Conservation (phyloP, 1,140 invertebrate genomes). For the Chelonus insularis region DNA sequence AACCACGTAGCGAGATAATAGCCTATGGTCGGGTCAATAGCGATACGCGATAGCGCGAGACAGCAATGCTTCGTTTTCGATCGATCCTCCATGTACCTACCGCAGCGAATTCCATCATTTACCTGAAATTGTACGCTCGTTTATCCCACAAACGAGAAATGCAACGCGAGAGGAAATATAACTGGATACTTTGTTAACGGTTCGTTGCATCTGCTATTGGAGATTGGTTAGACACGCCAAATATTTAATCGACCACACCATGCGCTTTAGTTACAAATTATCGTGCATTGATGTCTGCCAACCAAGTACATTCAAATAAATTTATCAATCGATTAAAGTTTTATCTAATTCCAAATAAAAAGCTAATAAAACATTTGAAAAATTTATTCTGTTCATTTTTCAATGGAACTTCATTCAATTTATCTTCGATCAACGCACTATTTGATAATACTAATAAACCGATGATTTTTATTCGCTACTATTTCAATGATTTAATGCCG, state of each 20-base stretch:
- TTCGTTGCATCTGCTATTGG: conserved; percentile 22
- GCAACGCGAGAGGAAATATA: conserved; percentile 6
- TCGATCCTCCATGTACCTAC: conserved; percentile 13
- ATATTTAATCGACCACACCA: conserved; percentile 20
- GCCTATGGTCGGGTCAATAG: conserved; percentile 31
- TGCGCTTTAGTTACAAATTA: conserved; percentile 19
- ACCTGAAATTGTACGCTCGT: conserved; percentile 27
- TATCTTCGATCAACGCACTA: not conserved
- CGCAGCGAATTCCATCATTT: conserved; percentile 16
- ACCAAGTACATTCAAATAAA: no score
- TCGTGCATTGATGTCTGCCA: not conserved
- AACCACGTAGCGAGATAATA: conserved; percentile 22
- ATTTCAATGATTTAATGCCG: no score
- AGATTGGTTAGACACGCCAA: conserved; percentile 15
- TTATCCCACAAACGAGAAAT: conserved; percentile 17
- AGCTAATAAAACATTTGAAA: no score
- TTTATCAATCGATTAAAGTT: no score
- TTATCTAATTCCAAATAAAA: no score
- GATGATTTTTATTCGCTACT: no score
- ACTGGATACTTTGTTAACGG: conserved; percentile 26
- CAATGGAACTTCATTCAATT: not conserved
- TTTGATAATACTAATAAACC: no score
- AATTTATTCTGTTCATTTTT: no score
- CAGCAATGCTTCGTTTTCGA: conserved; percentile 17
- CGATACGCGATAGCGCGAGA: conserved; percentile 29